phyloP scores from a whole-genome alignment of 23 tunicate genomes.

The Trididemnum nubilum region DNA sequence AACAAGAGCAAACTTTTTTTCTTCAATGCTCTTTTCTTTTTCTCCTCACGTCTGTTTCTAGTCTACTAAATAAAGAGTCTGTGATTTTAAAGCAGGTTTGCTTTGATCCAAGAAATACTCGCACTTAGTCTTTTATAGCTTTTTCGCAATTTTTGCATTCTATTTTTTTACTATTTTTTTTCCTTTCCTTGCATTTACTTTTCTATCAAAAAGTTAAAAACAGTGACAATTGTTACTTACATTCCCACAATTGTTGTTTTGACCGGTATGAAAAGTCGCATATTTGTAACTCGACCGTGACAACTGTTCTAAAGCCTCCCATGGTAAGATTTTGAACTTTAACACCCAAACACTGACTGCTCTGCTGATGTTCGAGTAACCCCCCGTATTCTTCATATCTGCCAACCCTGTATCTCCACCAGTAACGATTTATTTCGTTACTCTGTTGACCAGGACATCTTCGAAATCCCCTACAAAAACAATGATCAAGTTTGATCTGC shows the following conservation, averaged over 20 bases:
- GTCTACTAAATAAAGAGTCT: no score
- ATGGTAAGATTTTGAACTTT: neutral
- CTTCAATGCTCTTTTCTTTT: no score
- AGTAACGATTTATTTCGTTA: slow-evolving; percentile 32
- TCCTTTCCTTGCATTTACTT: neutral
- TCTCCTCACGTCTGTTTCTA: no score
- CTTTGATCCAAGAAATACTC: no score
- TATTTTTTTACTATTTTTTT: no score
- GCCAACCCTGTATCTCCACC: slow-evolving; percentile 50
- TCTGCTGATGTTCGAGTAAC: slow-evolving; percentile 5
- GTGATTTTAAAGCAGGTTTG: no score
- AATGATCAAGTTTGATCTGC: no score
- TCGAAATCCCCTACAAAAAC: slow-evolving; percentile 46
- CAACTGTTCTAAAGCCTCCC: neutral
- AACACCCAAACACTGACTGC: slow-evolving; percentile 29
- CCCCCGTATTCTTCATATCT: neutral
- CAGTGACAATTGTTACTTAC: slow-evolving; percentile 41
- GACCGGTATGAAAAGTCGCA: slow-evolving; percentile 14
- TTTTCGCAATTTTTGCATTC: no score
- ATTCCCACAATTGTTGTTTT: slow-evolving; percentile 45
- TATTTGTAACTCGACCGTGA: neutral
- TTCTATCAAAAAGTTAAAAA: neutral
- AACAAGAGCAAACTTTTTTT: no score
- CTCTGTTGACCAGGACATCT: slow-evolving; percentile 86
- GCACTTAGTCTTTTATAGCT: no score